A percentile compares a stretch with the other conserved stretches of the same genome.
Evolutionary conservation across 2,113 vertebrate species (phyloP).

Genomic region (Cheilinus undulatus): DNA sequence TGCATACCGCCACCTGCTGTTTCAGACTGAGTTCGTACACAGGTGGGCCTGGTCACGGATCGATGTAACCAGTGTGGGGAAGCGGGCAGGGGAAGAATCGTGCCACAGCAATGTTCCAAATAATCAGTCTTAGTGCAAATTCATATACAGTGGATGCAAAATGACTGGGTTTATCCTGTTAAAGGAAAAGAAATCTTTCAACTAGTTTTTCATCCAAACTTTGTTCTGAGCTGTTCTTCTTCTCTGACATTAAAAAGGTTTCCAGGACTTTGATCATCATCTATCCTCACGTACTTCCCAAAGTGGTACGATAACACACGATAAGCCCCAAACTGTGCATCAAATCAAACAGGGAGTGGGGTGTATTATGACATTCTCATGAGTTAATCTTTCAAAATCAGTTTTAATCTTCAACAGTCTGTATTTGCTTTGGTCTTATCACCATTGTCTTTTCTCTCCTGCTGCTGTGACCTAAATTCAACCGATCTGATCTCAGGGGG

Average conservation of each 20-base stretch:
- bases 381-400: constrained; percentile 30
- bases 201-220: background rate
- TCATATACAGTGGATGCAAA: too few species aligned
- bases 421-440: constrained; percentile 40
- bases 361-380: constrained; percentile 18
- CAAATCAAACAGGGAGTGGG: constrained; percentile 10
- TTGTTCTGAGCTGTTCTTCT: background rate
- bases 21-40: too few species aligned
- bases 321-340: constrained; percentile 6
- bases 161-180: too few species aligned
- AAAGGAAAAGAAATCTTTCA: background rate
- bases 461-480: constrained; percentile 40
- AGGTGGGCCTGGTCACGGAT: too few species aligned
- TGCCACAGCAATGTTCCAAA: too few species aligned
- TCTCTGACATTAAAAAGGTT: background rate
- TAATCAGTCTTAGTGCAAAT: too few species aligned
- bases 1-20: too few species aligned
- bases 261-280: background rate
- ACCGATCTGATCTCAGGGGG: constrained; percentile 36
- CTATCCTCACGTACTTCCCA: background rate
- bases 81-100: too few species aligned
- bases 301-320: constrained; percentile 4
- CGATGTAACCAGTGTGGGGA: too few species aligned
- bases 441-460: constrained; percentile 26
- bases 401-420: constrained; percentile 31